Evolutionary conservation across 2,113 vertebrate species (phyloP), one percentile per base, ranked within the genome.

Genomic region (Malaclemys terrapin): DNA sequence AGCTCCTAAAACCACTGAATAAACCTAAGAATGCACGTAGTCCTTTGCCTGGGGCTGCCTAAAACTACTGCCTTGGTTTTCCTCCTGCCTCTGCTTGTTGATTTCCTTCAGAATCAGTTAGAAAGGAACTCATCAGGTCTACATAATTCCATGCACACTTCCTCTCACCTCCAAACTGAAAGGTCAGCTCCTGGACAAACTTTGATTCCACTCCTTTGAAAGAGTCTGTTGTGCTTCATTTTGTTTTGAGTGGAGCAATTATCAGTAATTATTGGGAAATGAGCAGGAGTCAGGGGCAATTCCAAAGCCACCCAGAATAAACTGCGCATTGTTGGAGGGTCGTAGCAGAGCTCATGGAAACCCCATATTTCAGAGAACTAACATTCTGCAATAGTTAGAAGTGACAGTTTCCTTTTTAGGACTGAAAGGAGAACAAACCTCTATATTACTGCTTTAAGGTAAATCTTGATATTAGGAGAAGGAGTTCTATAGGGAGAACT

Each of bases 211-310:
- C 93, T 89, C 86, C 93, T 97, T 96, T 98, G 93, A 97, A 97
- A 98, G 96, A 95, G 94, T 94, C 97, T 96, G 96, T 94, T 98
- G 97, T 98, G 97, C 95, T 96, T 98, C 96, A 96, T 96, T 97
- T 97, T 97, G 97, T 96, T 98, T 97, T 97, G 97, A 98, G 95
- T 98, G 94, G 95, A 76, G 92, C 93, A 98, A 98, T 98, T 98
- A 98, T 98, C 98, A 98, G 95, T 97, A 98, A 98, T 98, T 98
- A 98, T 96, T 98, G 98, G 98, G 98, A 98, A 98, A 98, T 97
- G 97, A 98, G 96, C 95, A 97, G 95, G 94, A 98, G 97, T 98
- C 97, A 97, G 93, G 96, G 93, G 97, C 97, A 97, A 97, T 98
- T 97, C 96, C 93, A 96, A 97, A 98, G 93, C 97, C 95, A 97